These are phyloP conservation scores for Dipodomys stephensi DNA, from an alignment of 2,113 vertebrate genomes.

Conservation along the genomic window DNA sequence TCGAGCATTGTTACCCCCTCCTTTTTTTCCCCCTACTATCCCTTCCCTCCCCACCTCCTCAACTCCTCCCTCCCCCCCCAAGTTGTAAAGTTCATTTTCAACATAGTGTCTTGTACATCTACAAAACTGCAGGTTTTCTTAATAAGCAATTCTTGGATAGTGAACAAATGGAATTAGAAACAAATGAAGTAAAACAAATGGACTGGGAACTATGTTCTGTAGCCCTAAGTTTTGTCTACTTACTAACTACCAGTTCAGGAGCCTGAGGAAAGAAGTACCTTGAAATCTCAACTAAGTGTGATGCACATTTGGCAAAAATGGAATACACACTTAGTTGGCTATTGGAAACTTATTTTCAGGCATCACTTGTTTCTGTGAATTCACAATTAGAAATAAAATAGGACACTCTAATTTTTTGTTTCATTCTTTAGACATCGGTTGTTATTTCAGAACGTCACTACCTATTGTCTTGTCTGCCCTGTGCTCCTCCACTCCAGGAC, in stretches of 20 bases:
- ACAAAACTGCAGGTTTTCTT: not conserved
- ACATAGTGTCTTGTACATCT: too few relatives aligned
- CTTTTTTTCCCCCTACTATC: too few relatives aligned
- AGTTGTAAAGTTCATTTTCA: too few relatives aligned
- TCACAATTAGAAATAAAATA: not conserved
- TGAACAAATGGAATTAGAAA: not conserved
- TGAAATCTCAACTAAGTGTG: not conserved
- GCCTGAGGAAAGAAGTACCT: not conserved
- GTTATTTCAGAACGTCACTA: not conserved
- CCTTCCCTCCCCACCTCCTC: too few relatives aligned
- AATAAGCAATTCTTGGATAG: not conserved
- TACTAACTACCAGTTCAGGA: not conserved
- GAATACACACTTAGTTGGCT: not conserved
- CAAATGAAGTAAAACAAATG: too few relatives aligned
- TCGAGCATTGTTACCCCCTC: too few relatives aligned
- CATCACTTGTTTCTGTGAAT: constrained; percentile 11
- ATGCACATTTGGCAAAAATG: constrained; percentile 27
- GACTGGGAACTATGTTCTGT: not conserved
- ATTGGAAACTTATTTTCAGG: not conserved
- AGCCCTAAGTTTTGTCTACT: not conserved
- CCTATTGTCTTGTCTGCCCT: not conserved
- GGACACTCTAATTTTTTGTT: not conserved
- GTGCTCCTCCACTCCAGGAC: not conserved
- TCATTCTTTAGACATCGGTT: not conserved
- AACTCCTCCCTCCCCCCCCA: too few relatives aligned